phyloP scores from a whole-genome alignment of 1,140 invertebrate species.

The Sycophila sp. region DNA sequence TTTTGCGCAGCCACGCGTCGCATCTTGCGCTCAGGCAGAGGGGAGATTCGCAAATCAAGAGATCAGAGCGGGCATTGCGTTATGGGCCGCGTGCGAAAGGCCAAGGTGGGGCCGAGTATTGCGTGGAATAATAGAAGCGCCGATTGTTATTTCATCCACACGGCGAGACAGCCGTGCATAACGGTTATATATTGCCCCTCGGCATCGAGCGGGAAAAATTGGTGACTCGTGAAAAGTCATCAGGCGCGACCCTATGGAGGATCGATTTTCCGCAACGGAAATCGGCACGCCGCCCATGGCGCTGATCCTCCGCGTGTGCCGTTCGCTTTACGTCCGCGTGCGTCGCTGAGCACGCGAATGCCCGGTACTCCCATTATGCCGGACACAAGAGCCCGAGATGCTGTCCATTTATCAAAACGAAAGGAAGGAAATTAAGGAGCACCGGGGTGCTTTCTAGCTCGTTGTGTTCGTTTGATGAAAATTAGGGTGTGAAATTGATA shows the following conservation, averaged over 20 bases:
- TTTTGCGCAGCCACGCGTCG: background rate
- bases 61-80: conserved; percentile 45
- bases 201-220: conserved; percentile 31
- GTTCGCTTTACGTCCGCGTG: background rate
- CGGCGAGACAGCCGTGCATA: conserved; percentile 50
- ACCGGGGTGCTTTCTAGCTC: background rate
- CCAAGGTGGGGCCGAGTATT: conserved; percentile 35
- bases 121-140: conserved; percentile 34
- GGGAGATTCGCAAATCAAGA: conserved; percentile 55
- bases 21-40: conserved; percentile 13
- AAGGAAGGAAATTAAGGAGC: conserved; percentile 23
- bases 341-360: background rate
- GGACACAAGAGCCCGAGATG: background rate
- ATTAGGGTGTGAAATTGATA: conserved; percentile 27
- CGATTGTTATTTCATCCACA: conserved; percentile 39
- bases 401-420: conserved; percentile 31
- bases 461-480: conserved; percentile 24
- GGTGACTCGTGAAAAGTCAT: conserved; percentile 31
- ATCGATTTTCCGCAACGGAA: conserved; percentile 33
- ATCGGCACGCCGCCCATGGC: background rate
- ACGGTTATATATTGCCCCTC: conserved; percentile 47
- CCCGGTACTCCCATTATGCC: too few relatives aligned
- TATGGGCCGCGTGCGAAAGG: conserved; percentile 10
- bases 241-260: background rate
- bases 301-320: background rate